Evolutionary conservation across 2,113 vertebrate genomes (phyloP), one percentile per base, ranked within the genome.

Genomic region (Onychostoma macrolepis): DNA sequence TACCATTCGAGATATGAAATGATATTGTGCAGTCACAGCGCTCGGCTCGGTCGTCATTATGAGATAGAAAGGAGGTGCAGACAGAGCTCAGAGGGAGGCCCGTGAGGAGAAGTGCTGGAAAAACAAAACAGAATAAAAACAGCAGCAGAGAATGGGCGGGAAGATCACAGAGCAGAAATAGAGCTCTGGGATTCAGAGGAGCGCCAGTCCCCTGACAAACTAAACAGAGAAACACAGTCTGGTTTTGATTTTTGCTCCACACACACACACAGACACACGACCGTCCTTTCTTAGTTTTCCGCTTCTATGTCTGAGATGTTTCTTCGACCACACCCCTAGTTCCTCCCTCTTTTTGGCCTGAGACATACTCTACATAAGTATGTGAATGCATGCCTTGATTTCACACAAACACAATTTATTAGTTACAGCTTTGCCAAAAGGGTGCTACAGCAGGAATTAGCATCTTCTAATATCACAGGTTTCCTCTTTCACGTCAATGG

Each of bases 151-250:
- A 88, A 88, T 82, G 85, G 90, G 76, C 85, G 80, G 86, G 91
- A 87, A 89, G 93, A 94, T 93, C 91, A 89, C 89, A 93, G 89
- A 90, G 86, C 84, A 94, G 93, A 94, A 95, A 96, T 94, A 96
- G 94, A 95, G 95, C 92, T 93, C 89, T 92, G 94, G 96, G 96
- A 96, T 95, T 96, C 95, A 95, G 93, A 94, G 95, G 92, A 94
- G 93, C 85, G 78, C 92, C 91, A 92, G 94, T 96, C 96, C 95
- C 95, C 92, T 95, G 94, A 95, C 95, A 96, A 97, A 96, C 91
- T 92, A 95, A 96, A 96, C 94, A 94, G 92, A 94, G 94, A 95
- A 96, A 96, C 93, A 88, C 88, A 92, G 93, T 95, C 96, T 96
- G 96, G 36, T 96, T 97, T 97, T 96, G 93, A 97, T 97, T 97